Base-by-base conservation (phyloP, 2,797 vertebrate genomes). In the Nannoperca obscura region DNA sequence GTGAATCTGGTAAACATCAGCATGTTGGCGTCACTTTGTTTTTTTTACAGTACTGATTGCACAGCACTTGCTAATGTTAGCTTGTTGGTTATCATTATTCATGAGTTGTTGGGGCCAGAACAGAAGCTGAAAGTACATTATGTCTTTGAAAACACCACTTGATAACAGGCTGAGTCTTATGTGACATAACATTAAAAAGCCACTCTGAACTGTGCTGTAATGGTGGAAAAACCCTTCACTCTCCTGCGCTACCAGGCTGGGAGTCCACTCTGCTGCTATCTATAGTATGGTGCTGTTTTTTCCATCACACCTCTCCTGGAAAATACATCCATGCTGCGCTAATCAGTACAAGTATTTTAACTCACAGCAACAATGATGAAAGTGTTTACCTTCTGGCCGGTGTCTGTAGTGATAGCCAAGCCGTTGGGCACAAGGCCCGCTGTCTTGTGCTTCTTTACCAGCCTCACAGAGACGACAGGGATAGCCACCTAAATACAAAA, bases 381-480 rank as follows among this genome's bases (percentile, higher is more conserved):
- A 15, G 77, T 60, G 76, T 80, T 85, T 88, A 97, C 97, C 96
- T 97, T 98, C 88, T 97, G 95, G 88, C 96, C 95, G 32, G 96
- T 95, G 4, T 92, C 97, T 69, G 97, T 99, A 82, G 97, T 98
- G 93, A 99, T 97, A 58, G 96, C 97, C 78, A 99, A 90, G 66
- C 97, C 98, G 0, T 99, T 99, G 66, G 98, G 98, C 50, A 99
- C 95, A 52, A 99, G 95, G 24, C 97, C 95, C 0, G 97, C 98
- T 0, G 97, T 97, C 93, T 97, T 98, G 93, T 99, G 97, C 89
- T 99, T 99, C 89, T 99, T 99, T 80, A 99, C 96, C 90, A 97
- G 93, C 71, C 97, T 95, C 14, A 98, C 97, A 0, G 98, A 98
- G 15, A 96, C 92, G 20, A 99, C 97, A 0, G 98, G 97, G 82